Conservation (phyloP, 2,113 vertebrate genomes). For the Prietella phreatophila region DNA sequence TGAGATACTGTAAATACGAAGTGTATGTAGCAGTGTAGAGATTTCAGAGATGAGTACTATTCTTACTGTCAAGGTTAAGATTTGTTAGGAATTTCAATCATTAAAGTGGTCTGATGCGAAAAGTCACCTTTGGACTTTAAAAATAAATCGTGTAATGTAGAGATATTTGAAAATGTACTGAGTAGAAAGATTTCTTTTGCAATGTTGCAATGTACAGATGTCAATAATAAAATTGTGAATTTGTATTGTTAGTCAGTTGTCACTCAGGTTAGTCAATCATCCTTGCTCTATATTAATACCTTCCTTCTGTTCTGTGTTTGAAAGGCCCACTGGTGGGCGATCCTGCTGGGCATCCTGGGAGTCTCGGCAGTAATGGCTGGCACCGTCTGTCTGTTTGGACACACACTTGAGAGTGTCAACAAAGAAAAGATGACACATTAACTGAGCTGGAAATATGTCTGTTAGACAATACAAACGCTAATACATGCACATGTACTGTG, state of each 20-base stretch:
- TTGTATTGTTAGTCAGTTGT: background rate
- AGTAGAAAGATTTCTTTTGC: background rate
- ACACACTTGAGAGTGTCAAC: slow-evolving; percentile 59
- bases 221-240: background rate
- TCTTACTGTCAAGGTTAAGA: no score
- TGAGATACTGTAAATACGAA: no score
- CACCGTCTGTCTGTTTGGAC: slow-evolving; percentile 69
- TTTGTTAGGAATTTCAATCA: no score
- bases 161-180: background rate
- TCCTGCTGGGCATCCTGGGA: slow-evolving; percentile 70
- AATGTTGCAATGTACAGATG: background rate
- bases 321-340: slow-evolving; percentile 75
- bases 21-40: no score
- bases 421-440: slow-evolving; percentile 30
- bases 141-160: background rate
- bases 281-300: background rate
- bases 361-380: slow-evolving; percentile 73
- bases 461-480: background rate
- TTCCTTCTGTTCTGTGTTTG: background rate
- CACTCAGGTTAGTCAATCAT: background rate
- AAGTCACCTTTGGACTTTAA: background rate
- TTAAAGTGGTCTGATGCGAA: background rate
- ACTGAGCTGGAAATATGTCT: slow-evolving; percentile 2
- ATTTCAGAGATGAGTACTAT: no score
- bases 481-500: background rate